Percentiles rank a stretch among this genome's conserved stretches.
These are phyloP conservation scores for Procapra przewalskii DNA, from an alignment of 2,113 vertebrate genomes.

Conservation along the genomic window DNA sequence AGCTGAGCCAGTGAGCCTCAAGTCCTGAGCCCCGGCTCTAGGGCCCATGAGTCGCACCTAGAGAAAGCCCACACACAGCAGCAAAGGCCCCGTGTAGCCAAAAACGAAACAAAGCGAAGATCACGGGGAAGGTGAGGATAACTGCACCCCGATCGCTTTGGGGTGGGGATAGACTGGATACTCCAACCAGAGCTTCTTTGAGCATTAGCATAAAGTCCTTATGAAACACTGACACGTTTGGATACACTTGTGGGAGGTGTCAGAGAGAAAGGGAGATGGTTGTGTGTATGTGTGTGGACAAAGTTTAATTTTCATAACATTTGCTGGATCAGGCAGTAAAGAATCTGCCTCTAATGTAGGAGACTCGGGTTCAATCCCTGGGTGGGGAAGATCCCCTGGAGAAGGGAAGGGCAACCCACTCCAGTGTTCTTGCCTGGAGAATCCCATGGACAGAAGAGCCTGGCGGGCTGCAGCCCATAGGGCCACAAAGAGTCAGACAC, in stretches of 20 bases:
- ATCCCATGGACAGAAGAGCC: not conserved
- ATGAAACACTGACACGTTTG: not conserved
- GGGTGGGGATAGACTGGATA: not conserved
- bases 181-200: not conserved
- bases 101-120: not conserved
- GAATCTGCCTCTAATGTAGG: not conserved
- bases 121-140: not conserved
- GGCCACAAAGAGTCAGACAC: not conserved
- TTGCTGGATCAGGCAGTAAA: not conserved
- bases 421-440: not conserved
- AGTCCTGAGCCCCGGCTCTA: not conserved
- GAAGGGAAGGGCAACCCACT: not conserved
- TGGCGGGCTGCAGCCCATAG: not conserved
- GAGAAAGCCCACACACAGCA: not conserved
- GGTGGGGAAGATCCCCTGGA: not conserved
- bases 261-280: not conserved
- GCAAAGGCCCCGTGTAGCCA: not conserved
- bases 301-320: not conserved
- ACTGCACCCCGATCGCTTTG: too few species aligned
- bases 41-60: not conserved
- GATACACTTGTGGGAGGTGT: accelerated
- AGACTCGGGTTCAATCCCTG: not conserved
- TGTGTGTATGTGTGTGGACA: not conserved
- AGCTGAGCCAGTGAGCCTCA: not conserved
- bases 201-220: not conserved